phyloP scores from a whole-genome alignment of 2,113 vertebrate species.

The Phainopepla nitens region DNA sequence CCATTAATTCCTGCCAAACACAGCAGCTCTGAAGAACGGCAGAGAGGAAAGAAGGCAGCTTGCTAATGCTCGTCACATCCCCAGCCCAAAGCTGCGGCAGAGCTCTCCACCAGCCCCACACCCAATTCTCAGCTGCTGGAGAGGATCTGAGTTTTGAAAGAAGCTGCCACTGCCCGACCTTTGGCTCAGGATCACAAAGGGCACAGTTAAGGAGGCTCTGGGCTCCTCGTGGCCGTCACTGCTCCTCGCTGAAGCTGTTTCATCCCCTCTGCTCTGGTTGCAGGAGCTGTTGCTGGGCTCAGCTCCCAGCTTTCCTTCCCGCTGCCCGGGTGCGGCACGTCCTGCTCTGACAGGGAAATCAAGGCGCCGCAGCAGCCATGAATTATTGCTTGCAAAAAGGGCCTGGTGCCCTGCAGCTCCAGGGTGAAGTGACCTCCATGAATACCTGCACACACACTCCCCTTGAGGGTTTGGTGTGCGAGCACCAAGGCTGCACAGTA shows the following conservation, averaged over 20 bases:
- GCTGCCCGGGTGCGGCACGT: fast-evolving
- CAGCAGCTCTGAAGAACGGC: neutral
- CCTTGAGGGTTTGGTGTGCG: neutral
- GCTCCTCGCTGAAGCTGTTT: neutral
- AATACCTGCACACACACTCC: neutral
- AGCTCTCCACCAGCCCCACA: neutral
- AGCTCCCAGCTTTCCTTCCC: neutral
- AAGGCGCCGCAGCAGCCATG: neutral
- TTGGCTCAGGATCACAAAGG: neutral
- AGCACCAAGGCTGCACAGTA: neutral
- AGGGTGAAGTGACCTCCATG: slow-evolving; percentile 12
- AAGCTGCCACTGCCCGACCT: neutral
- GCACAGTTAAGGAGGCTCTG: neutral
- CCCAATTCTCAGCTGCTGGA: neutral
- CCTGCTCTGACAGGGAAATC: neutral
- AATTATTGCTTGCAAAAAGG: slow-evolving; percentile 4
- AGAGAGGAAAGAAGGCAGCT: neutral
- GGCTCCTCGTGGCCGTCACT: neutral
- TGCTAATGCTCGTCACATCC: neutral
- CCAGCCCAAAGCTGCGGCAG: neutral
- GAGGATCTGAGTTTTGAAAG: neutral
- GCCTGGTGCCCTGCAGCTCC: fast-evolving
- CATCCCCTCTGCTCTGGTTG: neutral
- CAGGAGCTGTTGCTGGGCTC: neutral
- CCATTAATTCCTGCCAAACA: slow-evolving; percentile 6